phyloP scores from a whole-genome alignment of 2,797 vertebrate species.

The Cetoscarus ocellatus region DNA sequence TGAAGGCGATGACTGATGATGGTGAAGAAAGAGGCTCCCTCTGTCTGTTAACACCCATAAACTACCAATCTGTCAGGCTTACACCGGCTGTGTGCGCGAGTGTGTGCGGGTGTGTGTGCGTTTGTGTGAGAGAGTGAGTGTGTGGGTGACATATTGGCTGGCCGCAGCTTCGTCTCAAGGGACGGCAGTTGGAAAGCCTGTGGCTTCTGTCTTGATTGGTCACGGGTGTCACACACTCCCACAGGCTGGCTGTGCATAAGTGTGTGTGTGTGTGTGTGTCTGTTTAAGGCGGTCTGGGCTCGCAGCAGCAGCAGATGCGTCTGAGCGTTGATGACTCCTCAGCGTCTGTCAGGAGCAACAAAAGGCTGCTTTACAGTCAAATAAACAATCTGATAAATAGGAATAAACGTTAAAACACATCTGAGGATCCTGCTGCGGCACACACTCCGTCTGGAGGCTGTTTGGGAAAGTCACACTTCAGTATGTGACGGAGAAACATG shows the following conservation, averaged over 20 bases:
- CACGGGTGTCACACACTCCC: constrained; percentile 57
- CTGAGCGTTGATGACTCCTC: constrained; percentile 52
- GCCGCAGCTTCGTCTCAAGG: constrained; percentile 56
- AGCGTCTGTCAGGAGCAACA: constrained; percentile 47
- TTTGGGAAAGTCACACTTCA: neutral
- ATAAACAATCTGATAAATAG: constrained; percentile 38
- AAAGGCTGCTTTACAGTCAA: constrained; percentile 41
- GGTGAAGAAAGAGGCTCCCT: constrained; percentile 72
- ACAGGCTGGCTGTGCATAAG: neutral
- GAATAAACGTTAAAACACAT: constrained; percentile 9
- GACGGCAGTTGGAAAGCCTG: constrained; percentile 78
- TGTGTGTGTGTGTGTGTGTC: constrained; percentile 10
- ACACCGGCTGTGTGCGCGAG: constrained; percentile 28
- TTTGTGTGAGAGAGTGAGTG: constrained; percentile 39
- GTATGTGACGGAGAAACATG: neutral
- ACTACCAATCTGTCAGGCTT: constrained; percentile 79
- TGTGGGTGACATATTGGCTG: constrained; percentile 45
- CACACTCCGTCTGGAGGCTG: neutral
- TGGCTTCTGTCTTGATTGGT: constrained; percentile 78
- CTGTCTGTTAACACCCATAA: constrained; percentile 82
- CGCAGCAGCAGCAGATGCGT: constrained; percentile 62
- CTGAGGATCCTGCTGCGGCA: neutral
- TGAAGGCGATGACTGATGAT: constrained; percentile 73
- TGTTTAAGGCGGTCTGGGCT: constrained; percentile 15
- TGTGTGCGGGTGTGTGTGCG: constrained; percentile 49